Percentiles rank a stretch among this genome's conserved stretches.
Conservation (phyloP, 2,888 invertebrate species). For the Drosophila borealis region DNA sequence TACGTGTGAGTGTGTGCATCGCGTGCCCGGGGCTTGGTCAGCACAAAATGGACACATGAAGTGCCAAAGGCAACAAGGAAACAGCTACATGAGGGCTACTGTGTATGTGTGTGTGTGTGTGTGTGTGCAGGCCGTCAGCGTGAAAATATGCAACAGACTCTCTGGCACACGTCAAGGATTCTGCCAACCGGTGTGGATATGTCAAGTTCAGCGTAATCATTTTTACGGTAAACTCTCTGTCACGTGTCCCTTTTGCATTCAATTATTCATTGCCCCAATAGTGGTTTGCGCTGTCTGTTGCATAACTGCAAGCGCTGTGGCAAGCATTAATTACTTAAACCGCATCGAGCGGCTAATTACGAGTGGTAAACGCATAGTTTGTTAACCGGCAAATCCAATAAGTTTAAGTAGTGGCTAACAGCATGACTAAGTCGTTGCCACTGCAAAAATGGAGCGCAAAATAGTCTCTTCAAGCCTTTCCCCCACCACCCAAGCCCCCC, state of each 20-base stretch:
- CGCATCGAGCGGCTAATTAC: conserved; percentile 55
- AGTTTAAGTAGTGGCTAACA: conserved; percentile 45
- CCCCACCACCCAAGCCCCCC: not conserved
- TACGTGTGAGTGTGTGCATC: conserved; percentile 44
- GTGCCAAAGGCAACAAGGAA: conserved; percentile 45
- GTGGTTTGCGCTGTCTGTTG: conserved; percentile 24
- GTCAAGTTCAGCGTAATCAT: conserved; percentile 59
- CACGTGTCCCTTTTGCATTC: conserved; percentile 35
- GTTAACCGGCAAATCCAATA: conserved; percentile 76
- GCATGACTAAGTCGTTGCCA: conserved; percentile 30
- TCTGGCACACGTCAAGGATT: not conserved
- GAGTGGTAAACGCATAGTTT: conserved; percentile 60
- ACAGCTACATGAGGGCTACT: conserved; percentile 5
- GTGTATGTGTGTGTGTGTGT: not conserved
- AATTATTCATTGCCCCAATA: conserved; percentile 38
- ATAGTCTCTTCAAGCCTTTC: not conserved
- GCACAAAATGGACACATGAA: conserved; percentile 51
- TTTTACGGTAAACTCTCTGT: conserved; percentile 32
- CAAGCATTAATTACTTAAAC: conserved; percentile 45
- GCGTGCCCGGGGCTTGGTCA: conserved; percentile 51
- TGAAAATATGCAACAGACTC: conserved; percentile 39
- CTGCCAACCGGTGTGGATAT: conserved; percentile 13
- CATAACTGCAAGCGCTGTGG: conserved; percentile 34
- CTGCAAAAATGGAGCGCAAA: conserved; percentile 31
- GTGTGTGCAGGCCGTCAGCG: conserved; percentile 30